Base-by-base conservation (phyloP, 1,140 invertebrate genomes). In the Drosophila erecta region DNA sequence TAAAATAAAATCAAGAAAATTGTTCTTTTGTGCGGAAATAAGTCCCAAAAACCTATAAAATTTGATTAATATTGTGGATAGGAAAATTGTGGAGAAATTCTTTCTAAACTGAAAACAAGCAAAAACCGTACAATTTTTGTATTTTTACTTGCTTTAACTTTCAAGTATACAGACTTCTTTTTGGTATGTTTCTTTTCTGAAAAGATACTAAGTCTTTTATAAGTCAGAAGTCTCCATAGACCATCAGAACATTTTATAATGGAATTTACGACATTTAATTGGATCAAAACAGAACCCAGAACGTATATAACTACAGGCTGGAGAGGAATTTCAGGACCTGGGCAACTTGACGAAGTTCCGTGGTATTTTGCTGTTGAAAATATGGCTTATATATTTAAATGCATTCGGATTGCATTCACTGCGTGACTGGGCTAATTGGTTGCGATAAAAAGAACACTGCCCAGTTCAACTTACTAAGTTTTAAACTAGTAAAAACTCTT, bases 351-450 rank as follows among this genome's bases (percentile, higher is more conserved):
- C 38, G 4, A 60, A 49, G 67, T 44, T 72, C 75, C 69, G 72
- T 81, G 43, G 66, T 59, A 76, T 59, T 46, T 10, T 17, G 27
- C 30, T 15, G 24, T 4, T 43, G 20, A 20, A 56, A 47, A 22
- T 24, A 17, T 24, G 51, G 38, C 50, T 33, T 58, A 17, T 17
- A 55, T 62, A 74, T 60, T 56, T 43, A 81, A 65, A 70, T 75
- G 33, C 60, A 54, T 30, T 70, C 56, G 43, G 43, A 14, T 38
- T 14, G 57, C 64, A 59, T 60, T 64, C 53, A 59, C 64, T 87
- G 83, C 84, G 79, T 87, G 84, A 84, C 84, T 70, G 59, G 11
- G 30, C 72, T 81, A 89, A 87, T 87, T 87, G 84, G 72, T 65
- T 17, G 55, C 5, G 14, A 2, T 5, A 30, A 17, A 33, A 33